These are phyloP conservation scores for Eubasilissa regina DNA, from an alignment of 1,140 invertebrate species.

Conservation along the genomic window DNA sequence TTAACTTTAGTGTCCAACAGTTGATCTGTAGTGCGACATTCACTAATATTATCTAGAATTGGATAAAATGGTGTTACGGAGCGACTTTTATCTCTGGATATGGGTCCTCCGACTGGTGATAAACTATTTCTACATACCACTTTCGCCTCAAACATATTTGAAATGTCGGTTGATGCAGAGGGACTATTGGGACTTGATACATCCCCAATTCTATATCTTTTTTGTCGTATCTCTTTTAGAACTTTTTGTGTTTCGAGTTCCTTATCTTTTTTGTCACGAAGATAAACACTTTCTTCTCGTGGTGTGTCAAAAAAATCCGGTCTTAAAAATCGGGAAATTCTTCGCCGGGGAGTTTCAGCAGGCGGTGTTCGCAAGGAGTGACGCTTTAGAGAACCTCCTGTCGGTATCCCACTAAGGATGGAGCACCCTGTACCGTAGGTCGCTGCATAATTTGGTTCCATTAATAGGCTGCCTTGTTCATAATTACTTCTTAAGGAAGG, in stretches of 20 bases:
- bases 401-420: conserved; percentile 47
- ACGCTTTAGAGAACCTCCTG: conserved; percentile 63
- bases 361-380: conserved; percentile 65
- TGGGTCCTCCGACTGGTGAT: conserved; percentile 65
- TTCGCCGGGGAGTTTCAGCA: conserved; percentile 70
- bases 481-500: conserved; percentile 39
- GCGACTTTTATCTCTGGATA: conserved; percentile 67
- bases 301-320: conserved; percentile 86
- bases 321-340: conserved; percentile 81
- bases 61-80: conserved; percentile 70
- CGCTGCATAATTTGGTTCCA: conserved; percentile 66
- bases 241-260: conserved; percentile 78
- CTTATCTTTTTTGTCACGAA: conserved; percentile 80
- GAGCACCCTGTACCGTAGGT: conserved; percentile 63
- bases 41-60: conserved; percentile 70
- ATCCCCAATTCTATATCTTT: conserved; percentile 69
- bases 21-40: conserved; percentile 61
- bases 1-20: conserved; percentile 29
- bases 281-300: conserved; percentile 78
- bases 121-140: conserved; percentile 64
- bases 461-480: conserved; percentile 64
- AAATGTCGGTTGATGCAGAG: conserved; percentile 59
- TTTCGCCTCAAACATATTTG: conserved; percentile 60
- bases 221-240: conserved; percentile 77
- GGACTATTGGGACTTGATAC: conserved; percentile 60